Evolutionary conservation across 2,797 vertebrate species (phyloP), one percentile per base, ranked within the genome.

Genomic region (Cryptoprocta ferox): DNA sequence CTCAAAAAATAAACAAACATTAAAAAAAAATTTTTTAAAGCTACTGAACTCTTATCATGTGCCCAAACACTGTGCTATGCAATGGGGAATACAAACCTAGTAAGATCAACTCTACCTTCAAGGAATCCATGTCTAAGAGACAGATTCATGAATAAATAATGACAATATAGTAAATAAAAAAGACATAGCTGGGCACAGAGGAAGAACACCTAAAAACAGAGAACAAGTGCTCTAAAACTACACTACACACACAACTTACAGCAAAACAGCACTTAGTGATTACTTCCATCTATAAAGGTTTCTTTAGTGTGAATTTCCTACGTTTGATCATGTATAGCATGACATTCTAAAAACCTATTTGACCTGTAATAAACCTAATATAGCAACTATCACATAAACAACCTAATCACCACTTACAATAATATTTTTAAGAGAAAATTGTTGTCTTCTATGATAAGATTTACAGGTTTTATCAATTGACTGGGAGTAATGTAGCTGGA

Each of bases 111-210:
- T 92, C 70, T 76, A 59, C 26, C 59, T 85, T 85, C 35, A 13
- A 85, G 71, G 71, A 92, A 85, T 35, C n/a, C 71, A 78, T 11
- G 61, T 26, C 80, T 50, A 85, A 85, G 91, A 93, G 59, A 78
- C 28, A 76, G 26, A 68, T 11, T 42, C 39, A 5, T 63, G 32
- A 83, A 75, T 78, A 66, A 79, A 37, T 61, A 92, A n/a, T 83
- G 26, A 82, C 28, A 85, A 53, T 42, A 66, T 18, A 53, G n/a
- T 50, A 75, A 75, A 92, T 35, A 65, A 13, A 24, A 65, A 73
- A 92, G 28, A 63, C 39, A 63, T 0, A 59, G 32, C 15, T 83
- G 53, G 73, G 42, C 53, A 30, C 53, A 75, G 26, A 79, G 53
- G 66, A 75, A 76, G 42, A 75, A 73, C 16, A 73, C 56, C 80